A percentile compares a stretch with the other conserved stretches of the same genome.
These are phyloP conservation scores for Endotricha flammealis DNA, from an alignment of 2,888 invertebrate genomes.

Conservation along the genomic window DNA sequence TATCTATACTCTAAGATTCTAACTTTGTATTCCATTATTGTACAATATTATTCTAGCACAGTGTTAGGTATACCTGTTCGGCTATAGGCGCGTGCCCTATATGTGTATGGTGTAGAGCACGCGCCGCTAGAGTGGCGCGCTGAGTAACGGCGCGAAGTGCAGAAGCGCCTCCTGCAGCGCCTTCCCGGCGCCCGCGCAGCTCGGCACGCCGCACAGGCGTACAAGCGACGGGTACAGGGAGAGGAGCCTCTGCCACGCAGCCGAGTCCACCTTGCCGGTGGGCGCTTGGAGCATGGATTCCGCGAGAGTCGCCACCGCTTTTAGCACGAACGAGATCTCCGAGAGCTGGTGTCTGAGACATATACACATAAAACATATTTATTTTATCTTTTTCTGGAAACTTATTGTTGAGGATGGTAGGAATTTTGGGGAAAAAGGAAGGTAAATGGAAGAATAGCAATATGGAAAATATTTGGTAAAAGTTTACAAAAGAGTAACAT, in stretches of 20 bases:
- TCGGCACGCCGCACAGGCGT: conserved; percentile 88
- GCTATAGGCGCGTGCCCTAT: conserved; percentile 43
- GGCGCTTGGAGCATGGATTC: conserved; percentile 95
- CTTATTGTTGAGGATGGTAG: no score
- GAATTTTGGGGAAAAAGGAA: no score
- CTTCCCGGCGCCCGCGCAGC: conserved; percentile 82
- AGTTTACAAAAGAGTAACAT: no score
- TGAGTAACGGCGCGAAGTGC: conserved; percentile 90
- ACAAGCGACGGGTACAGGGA: conserved; percentile 91
- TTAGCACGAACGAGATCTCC: conserved; percentile 96
- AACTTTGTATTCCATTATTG: no score
- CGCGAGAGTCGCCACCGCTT: conserved; percentile 94
- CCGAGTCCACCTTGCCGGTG: conserved; percentile 90
- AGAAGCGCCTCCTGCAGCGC: conserved; percentile 92
- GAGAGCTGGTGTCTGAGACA: conserved; percentile 90
- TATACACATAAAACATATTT: conserved; percentile 3
- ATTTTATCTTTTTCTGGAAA: not conserved
- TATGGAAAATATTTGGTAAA: no score
- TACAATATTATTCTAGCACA: no score
- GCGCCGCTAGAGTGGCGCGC: conserved; percentile 55
- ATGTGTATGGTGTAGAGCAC: conserved; percentile 53
- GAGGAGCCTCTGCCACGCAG: conserved; percentile 95
- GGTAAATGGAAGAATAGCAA: no score
- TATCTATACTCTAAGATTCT: no score
- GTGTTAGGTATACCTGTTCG: no score